These are phyloP conservation scores for Orycteropus afer DNA, from an alignment of 2,113 vertebrate species.

Conservation along the genomic window DNA sequence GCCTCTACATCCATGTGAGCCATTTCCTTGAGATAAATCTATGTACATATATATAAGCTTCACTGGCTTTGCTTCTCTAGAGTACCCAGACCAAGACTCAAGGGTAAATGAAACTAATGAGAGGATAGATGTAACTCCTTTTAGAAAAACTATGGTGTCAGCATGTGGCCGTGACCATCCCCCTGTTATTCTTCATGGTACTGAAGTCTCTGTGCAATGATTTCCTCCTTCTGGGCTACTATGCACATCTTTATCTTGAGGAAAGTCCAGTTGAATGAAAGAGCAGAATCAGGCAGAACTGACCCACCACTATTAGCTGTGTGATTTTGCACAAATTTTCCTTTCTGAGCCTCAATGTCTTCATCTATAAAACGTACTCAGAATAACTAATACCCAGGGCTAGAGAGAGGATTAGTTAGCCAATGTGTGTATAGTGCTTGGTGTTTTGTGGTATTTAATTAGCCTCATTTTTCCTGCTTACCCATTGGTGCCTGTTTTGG, in stretches of 20 bases:
- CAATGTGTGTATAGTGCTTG: background rate
- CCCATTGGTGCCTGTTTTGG: rapidly evolving
- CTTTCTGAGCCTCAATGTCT: background rate
- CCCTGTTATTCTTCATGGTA: too few species aligned
- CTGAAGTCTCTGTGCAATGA: background rate
- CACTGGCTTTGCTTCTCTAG: too few species aligned
- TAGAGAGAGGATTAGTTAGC: background rate
- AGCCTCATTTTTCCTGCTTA: background rate
- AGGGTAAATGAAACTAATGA: too few species aligned
- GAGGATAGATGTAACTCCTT: background rate
- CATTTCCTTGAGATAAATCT: too few species aligned
- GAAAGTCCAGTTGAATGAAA: background rate
- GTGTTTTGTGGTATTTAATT: background rate
- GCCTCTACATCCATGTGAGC: too few species aligned
- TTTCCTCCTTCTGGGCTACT: background rate
- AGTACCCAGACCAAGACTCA: too few species aligned
- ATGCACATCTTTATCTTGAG: background rate
- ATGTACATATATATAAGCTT: too few species aligned
- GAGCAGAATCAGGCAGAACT: background rate
- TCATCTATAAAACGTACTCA: background rate
- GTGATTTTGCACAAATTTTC: background rate
- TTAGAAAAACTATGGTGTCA: background rate
- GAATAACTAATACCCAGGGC: background rate
- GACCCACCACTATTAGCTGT: background rate
- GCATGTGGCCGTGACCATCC: background rate